Conservation (phyloP, 2,888 invertebrate species). For the Pimpla rufipes region DNA sequence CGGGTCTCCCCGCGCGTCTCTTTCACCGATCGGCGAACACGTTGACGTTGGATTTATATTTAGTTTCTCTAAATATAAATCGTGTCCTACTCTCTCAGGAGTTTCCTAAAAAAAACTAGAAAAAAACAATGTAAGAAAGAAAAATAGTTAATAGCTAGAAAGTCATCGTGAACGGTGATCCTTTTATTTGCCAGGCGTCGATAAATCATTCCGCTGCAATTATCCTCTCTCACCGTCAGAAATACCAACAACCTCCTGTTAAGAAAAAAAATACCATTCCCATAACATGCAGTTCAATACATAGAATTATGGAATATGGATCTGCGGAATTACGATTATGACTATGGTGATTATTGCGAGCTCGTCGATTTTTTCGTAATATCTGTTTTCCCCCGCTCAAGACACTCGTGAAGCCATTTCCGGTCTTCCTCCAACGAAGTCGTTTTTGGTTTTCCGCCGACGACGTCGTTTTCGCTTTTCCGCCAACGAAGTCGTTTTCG, state of each 20-base stretch:
- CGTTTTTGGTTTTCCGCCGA: no score
- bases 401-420: conserved; percentile 16
- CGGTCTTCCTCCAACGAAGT: conserved; percentile 37
- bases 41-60: conserved; percentile 1
- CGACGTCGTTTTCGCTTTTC: no score
- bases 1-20: background rate
- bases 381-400: background rate
- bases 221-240: conserved; percentile 22
- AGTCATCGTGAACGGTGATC: conserved; percentile 22
- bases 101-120: conserved; percentile 8
- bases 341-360: background rate
- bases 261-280: no score
- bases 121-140: conserved; percentile 5
- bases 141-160: conserved; percentile 58
- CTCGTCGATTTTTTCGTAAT: background rate
- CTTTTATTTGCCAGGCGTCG: conserved; percentile 23
- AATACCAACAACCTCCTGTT: background rate
- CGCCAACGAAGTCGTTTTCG: no score
- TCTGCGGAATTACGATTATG: no score
- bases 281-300: background rate
- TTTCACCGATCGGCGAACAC: conserved; percentile 31
- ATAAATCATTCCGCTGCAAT: conserved; percentile 7
- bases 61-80: conserved; percentile 46
- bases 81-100: background rate
- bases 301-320: background rate